Evolutionary conservation across 2,888 invertebrate genomes (phyloP).

Genomic region (Abscondita cerata): DNA sequence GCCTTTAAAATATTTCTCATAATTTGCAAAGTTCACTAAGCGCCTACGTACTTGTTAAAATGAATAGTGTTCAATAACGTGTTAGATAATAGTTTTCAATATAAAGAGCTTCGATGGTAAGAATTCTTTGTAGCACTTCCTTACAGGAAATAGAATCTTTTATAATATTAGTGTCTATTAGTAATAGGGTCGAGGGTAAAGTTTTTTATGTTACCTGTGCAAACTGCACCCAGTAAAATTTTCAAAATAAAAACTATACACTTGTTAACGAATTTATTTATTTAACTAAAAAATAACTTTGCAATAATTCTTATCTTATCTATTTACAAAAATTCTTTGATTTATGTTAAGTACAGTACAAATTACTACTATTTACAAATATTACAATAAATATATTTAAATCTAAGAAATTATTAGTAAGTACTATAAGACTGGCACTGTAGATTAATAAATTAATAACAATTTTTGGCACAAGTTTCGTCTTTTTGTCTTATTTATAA

Average conservation of each 20-base stretch:
- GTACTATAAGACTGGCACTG: slow-evolving; percentile 20
- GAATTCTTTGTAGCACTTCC: slow-evolving; percentile 11
- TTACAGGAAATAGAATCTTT: slow-evolving; percentile 23
- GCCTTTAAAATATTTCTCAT: too few species aligned
- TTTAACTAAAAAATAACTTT: slow-evolving; percentile 19
- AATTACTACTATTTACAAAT: slow-evolving; percentile 1
- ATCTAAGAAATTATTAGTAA: slow-evolving; percentile 10
- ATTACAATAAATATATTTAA: slow-evolving; percentile 6
- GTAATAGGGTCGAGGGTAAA: slow-evolving; percentile 8
- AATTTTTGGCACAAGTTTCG: slow-evolving; percentile 8
- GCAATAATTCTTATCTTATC: slow-evolving; percentile 4
- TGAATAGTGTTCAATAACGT: too few species aligned
- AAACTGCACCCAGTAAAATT: not conserved
- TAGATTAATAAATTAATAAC: slow-evolving; percentile 5
- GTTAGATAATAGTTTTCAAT: not conserved
- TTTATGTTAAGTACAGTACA: not conserved
- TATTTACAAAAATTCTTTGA: slow-evolving; percentile 13
- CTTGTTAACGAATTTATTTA: slow-evolving; percentile 14
- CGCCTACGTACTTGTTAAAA: too few species aligned
- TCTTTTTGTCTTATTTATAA: not conserved
- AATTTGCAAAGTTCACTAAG: too few species aligned
- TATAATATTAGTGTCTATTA: slow-evolving; percentile 9
- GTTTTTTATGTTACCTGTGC: slow-evolving; percentile 3
- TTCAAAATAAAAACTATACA: not conserved
- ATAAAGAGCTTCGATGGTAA: not conserved